Evolutionary conservation across 2,888 invertebrate genomes (phyloP), one percentile per base, ranked within the genome.

Genomic region (Danaus chrysippus): DNA sequence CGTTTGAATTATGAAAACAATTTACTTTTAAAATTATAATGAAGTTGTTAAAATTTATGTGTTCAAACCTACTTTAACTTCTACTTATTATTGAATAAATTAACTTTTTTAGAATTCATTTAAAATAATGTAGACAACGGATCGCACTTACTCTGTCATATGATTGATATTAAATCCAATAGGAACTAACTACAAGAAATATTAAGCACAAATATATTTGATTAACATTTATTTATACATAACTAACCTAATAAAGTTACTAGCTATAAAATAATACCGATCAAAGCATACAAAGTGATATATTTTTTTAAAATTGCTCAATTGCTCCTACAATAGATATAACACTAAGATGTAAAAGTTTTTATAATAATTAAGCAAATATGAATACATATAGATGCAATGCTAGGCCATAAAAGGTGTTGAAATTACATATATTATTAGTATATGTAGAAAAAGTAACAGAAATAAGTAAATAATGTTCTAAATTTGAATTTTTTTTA

Each of bases 161-260:
- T 34, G 23, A 34, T 34, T 34, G 6, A 34, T 34, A 34, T 23
- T 23, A 23, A 23, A 23, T 23, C 5, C 1, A 5, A 43, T 10
- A 11, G 43, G 11, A 43, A n/a, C 12, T 43, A 46, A 13, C n/a
- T 13, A 12, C 17, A 8, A 13, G 19, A 23, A 17, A 65, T 10
- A 11, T 17, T 10, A 72, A 69, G 59, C 69, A 76, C 66, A 70
- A 42, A 79, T 75, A 78, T 71, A 59, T 67, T 10, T n/a, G 63
- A 76, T 81, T 79, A 84, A 85, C 82, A 83, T 86, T 85, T 86
- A 86, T 85, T 86, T 79, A 77, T 86, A 86, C 83, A 83, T 75
- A 78, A 70, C 76, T 84, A 82, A 75, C 79, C 74, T 82, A 84
- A 81, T 74, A 76, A 80, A 79, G 76, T 84, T 84, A 83, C 83